Conservation (phyloP, 1,140 invertebrate genomes). For the Sesamia nonagrioides region DNA sequence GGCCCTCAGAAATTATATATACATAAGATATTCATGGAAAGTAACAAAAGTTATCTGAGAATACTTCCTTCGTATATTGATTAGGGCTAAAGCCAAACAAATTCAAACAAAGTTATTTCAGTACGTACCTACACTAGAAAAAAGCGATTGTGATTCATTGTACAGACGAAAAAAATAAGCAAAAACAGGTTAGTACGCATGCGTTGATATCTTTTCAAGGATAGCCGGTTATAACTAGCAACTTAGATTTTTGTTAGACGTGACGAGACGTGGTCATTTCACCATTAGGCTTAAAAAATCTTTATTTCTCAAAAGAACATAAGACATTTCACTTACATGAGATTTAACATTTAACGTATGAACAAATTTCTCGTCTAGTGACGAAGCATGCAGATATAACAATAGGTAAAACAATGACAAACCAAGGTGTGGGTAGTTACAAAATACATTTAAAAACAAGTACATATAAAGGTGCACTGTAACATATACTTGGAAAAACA, state of each 20-base stretch:
- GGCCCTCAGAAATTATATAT: too few relatives aligned
- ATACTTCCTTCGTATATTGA: not conserved
- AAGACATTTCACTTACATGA: too few relatives aligned
- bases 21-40: not conserved
- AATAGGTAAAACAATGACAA: not conserved
- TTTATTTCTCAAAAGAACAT: too few relatives aligned
- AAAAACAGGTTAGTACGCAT: conserved; percentile 53
- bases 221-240: not conserved
- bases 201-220: conserved; percentile 58
- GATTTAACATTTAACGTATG: too few relatives aligned
- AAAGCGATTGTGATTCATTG: conserved; percentile 22
- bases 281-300: not conserved
- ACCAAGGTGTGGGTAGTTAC: too few relatives aligned
- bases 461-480: too few relatives aligned
- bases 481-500: too few relatives aligned
- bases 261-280: not conserved
- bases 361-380: too few relatives aligned
- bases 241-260: not conserved
- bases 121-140: not conserved
- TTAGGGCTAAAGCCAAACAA: not conserved
- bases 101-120: conserved; percentile 7
- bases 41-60: not conserved
- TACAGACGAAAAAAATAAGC: conserved; percentile 20
- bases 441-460: too few relatives aligned
- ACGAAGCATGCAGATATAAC: too few relatives aligned